Evolutionary conservation across 2,113 vertebrate genomes (phyloP), one percentile per base, ranked within the genome.

Genomic region (Indicator indicator): DNA sequence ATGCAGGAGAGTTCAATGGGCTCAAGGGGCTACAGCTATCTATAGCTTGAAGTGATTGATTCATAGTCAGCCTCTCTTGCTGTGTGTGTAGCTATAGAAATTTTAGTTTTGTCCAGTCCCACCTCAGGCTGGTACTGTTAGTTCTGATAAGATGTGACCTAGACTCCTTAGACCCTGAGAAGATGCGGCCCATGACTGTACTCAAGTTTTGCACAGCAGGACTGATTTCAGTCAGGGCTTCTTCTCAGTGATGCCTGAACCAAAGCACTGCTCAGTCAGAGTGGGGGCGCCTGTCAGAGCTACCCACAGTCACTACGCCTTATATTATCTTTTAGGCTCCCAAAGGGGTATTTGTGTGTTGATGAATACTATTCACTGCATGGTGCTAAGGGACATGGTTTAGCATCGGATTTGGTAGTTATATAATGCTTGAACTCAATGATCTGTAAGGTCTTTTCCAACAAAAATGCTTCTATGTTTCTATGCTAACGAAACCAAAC

Each of bases 41-140:
- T 56, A 2, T 1, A n/a, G n/a, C 2, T 0, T 32, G 5, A 58
- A 19, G 23, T 16, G 21, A 56, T 18, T 11, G 38, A 27, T 27
- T 38, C 4, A 4, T 13, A 19, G 15, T 16, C 32, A 38, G 2
- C 16, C 24, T 7, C 14, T 11, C 30, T 30, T 19, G 30, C 30
- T 26, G 9, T 59, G 64, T n/a, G 54, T 62, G 36, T 24, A 69
- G 46, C 56, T 38, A 36, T 5, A 16, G 32, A 19, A 52, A 36
- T 8, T 69, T 16, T 32, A 38, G 30, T 54, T 69, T 44, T 50
- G 20, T 10, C 46, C 44, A 26, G 20, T 62, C 46, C 32, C 38
- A 26, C 36, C 26, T 62, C 2, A 0, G 32, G 32, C 65, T 46
- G 74, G 84, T 46, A 8, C 65, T 70, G 20, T 62, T 70, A 21